These are phyloP conservation scores for Rachycentron canadum DNA, from an alignment of 2,797 vertebrate species.

Conservation along the genomic window DNA sequence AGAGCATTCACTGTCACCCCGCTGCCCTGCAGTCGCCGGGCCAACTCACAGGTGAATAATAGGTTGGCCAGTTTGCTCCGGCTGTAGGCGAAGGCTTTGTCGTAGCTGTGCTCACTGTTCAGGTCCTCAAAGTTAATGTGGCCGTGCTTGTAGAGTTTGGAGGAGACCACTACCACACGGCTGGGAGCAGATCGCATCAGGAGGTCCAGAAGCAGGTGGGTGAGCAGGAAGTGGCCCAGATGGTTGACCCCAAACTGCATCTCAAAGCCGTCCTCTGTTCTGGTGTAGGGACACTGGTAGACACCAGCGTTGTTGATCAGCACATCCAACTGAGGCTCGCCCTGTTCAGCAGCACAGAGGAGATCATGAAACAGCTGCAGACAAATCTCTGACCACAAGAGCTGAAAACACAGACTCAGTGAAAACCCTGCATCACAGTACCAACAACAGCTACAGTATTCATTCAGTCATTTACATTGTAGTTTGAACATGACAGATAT, in stretches of 20 bases:
- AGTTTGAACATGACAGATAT: too few species aligned
- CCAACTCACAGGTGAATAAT: conserved; percentile 90
- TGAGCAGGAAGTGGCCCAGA: conserved; percentile 92
- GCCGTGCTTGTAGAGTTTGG: conserved; percentile 92
- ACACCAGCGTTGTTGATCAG: conserved; percentile 94
- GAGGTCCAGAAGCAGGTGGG: conserved; percentile 87
- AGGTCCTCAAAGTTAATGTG: conserved; percentile 94
- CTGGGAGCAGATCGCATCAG: conserved; percentile 89
- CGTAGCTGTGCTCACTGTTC: conserved; percentile 90
- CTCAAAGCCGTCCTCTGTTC: conserved; percentile 90
- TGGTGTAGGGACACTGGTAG: conserved; percentile 91
- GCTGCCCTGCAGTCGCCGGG: conserved; percentile 87
- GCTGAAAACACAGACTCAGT: too few species aligned
- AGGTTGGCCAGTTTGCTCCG: conserved; percentile 94
- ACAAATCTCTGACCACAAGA: too few species aligned
- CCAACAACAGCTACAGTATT: too few species aligned
- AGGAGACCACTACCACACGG: conserved; percentile 92
- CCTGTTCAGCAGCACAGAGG: conserved; percentile 74
- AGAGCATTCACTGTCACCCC: conserved; percentile 90
- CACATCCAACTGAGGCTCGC: conserved; percentile 90
- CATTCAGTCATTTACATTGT: too few species aligned
- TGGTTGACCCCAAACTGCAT: conserved; percentile 91
- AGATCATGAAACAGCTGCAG: too few species aligned
- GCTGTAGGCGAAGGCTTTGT: conserved; percentile 90
- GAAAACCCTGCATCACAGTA: too few species aligned